phyloP scores from a whole-genome alignment of 2,888 invertebrate genomes.

The Heliconius ismenius region DNA sequence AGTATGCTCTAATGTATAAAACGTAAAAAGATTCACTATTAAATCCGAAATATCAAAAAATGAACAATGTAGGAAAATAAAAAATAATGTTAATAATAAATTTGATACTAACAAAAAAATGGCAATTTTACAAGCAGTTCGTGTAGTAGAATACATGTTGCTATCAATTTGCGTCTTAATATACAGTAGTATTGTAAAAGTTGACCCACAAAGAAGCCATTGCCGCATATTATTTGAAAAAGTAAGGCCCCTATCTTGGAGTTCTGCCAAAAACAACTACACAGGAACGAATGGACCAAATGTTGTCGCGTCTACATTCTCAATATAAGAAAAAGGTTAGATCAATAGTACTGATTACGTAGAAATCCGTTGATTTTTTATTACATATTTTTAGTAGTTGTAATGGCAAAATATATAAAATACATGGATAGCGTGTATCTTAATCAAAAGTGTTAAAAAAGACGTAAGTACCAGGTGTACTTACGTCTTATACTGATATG shows the following conservation, averaged over 20 bases:
- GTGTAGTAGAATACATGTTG: not conserved
- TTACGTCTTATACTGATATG: not conserved
- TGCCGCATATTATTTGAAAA: constrained; percentile 11
- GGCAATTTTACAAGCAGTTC: not conserved
- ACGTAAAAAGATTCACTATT: too few species aligned
- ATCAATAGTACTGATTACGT: not conserved
- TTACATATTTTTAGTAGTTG: not conserved
- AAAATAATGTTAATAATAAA: too few species aligned
- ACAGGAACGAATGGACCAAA: constrained; percentile 6
- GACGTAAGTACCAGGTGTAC: too few species aligned
- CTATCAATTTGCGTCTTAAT: not conserved
- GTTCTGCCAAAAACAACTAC: not conserved
- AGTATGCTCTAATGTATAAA: too few species aligned
- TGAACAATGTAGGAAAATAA: too few species aligned
- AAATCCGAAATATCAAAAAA: too few species aligned
- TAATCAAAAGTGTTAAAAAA: not conserved
- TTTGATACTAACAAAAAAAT: too few species aligned
- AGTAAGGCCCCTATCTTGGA: constrained; percentile 1
- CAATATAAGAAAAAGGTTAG: constrained; percentile 5
- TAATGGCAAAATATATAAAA: too few species aligned
- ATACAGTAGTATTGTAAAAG: not conserved
- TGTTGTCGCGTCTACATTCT: not conserved
- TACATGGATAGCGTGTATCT: too few species aligned
- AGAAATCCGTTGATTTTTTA: not conserved
- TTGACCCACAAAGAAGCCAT: constrained; percentile 17